Base-by-base conservation (phyloP, 1,140 invertebrate genomes). In the Bilobella aurantiaca region DNA sequence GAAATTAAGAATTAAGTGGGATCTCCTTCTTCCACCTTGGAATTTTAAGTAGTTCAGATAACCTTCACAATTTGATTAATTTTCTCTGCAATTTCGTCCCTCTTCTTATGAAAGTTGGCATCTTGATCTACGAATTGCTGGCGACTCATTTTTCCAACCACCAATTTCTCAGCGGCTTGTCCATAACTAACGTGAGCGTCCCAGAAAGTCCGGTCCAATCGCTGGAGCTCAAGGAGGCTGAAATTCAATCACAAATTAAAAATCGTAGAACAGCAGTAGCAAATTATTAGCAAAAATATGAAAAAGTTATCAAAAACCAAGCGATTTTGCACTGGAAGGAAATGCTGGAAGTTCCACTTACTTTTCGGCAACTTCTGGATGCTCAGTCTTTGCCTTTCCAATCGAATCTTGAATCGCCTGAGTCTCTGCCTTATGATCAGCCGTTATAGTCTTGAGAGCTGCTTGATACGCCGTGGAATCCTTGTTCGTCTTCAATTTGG, bases 91-190 rank as follows among this genome's bases (percentile, higher is more conserved):
- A 79, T 79, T 27, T 88, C 86, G 62, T 86, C 83, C 70, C 83
- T 84, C 74, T 87, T 87, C 69, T 82, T 82, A 27, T 77, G 77
- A 27, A 84, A 79, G 27, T 74, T 74, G 32, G 78, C 74, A 66
- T 88, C 86, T 23, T 79, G 77, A 59, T 88, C 85, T 25, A 86
- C 75, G 73, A 86, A 88, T 65, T 82, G 81, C 49, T 81, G 80
- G 64, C 86, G 82, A 60, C 77, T 78, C 65, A 88, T 81, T 77
- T 87, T 88, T 2, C 82, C 82, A 14, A 81, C 78, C 12, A 87
- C 81, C 29, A 87, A 74, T 74, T 85, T 87, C 61, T 89, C 86
- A 49, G 85, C 80, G 64, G 83, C 80, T 1, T 82, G 70, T 18
- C 76, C 76, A 66, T 86, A 77, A 32, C 72, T 66, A n/a, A 72